These are phyloP conservation scores for Lepus townsendii DNA, from an alignment of 2,797 vertebrate species.

Conservation along the genomic window DNA sequence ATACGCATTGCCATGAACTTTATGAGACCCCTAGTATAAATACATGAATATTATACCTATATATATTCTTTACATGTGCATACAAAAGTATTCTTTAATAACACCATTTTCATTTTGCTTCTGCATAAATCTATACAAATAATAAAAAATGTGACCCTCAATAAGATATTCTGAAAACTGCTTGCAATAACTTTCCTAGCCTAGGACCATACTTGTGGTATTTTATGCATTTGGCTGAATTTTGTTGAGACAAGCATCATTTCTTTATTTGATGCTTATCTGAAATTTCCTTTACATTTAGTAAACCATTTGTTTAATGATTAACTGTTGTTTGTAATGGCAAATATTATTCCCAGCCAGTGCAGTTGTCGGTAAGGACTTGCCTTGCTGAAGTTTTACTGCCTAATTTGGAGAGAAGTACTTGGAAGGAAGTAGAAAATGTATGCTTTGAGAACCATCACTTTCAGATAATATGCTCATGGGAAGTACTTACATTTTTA, in stretches of 20 bases:
- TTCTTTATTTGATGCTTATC: not conserved
- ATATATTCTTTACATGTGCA: not conserved
- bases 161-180: not conserved
- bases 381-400: not conserved
- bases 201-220: not conserved
- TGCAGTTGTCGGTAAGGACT: not conserved
- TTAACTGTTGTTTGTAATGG: not conserved
- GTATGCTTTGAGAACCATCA: slow-evolving; percentile 10
- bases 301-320: not conserved
- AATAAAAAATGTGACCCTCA: not conserved
- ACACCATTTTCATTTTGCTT: not conserved
- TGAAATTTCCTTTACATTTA: slow-evolving; percentile 12
- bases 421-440: slow-evolving; percentile 24
- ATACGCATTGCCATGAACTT: no score
- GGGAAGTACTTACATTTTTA: not conserved
- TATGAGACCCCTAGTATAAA: no score
- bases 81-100: not conserved
- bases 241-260: not conserved
- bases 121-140: not conserved
- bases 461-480: slow-evolving; percentile 1
- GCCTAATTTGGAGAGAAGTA: not conserved
- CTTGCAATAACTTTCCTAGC: not conserved
- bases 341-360: not conserved
- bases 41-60: not conserved
- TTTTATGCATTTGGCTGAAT: slow-evolving; percentile 18